Conservation (phyloP, 2,797 vertebrate genomes). For the Pogoniulus pusillus region DNA sequence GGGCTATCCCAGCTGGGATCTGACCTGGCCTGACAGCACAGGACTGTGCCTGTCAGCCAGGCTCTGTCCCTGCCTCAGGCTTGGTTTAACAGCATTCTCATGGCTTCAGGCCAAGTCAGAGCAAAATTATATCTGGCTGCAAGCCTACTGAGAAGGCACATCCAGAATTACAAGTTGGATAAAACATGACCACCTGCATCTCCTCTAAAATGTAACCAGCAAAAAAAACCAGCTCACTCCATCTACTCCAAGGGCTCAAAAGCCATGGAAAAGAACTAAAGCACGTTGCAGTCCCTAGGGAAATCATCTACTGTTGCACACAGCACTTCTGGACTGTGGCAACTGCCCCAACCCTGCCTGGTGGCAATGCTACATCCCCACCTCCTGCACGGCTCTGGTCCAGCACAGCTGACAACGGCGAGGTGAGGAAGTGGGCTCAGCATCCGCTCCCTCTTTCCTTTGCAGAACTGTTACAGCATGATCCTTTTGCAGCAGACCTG, state of each 20-base stretch:
- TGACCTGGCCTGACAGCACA: background rate
- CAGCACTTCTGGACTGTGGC: background rate
- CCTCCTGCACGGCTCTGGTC: rapidly evolving
- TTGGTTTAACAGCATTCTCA: background rate
- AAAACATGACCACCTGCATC: background rate
- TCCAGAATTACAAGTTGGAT: background rate
- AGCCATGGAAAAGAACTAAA: background rate
- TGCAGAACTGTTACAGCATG: background rate
- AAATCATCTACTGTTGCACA: background rate
- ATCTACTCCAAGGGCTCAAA: background rate
- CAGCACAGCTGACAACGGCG: background rate
- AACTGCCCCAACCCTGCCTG: background rate
- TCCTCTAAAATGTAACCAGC: background rate
- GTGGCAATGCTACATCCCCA: rapidly evolving
- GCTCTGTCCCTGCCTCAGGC: background rate
- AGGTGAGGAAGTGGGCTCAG: background rate
- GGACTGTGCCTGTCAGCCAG: background rate
- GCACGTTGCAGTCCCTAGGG: background rate
- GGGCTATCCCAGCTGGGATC: background rate
- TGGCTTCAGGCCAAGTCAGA: background rate
- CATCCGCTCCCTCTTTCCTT: background rate
- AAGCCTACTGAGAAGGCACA: rapidly evolving
- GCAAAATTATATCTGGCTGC: background rate
- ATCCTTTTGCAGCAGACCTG: background rate
- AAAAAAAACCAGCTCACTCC: background rate